Percentiles rank a stretch among this genome's conserved stretches.
Conservation (phyloP, 2,797 vertebrate species). For the Podarcis siculus region DNA sequence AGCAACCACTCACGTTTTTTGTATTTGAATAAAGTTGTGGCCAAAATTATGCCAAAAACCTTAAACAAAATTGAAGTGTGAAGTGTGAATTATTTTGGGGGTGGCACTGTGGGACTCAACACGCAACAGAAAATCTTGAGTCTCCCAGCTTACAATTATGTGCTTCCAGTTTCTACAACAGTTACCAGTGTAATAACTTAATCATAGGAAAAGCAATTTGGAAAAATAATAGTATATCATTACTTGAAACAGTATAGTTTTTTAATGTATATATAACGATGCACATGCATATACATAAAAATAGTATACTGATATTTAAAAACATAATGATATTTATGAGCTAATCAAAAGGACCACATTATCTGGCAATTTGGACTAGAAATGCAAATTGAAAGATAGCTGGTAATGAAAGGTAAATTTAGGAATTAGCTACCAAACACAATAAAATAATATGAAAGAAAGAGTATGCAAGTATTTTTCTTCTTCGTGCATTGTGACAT, state of each 20-base stretch:
- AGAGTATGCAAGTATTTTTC: neutral
- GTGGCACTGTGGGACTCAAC: no score
- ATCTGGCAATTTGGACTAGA: constrained; percentile 42
- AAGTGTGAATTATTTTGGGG: no score
- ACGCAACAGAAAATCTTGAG: neutral
- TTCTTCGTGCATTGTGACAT: constrained; percentile 1
- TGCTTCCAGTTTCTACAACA: constrained; percentile 44
- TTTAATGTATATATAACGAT: neutral
- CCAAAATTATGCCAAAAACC: no score
- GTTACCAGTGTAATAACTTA: constrained; percentile 41
- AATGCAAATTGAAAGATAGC: constrained; percentile 9
- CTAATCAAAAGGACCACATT: neutral
- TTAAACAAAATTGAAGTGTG: no score
- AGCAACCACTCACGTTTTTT: no score
- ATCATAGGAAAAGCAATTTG: constrained; percentile 56
- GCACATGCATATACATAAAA: constrained; percentile 36
- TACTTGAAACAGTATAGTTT: constrained; percentile 39
- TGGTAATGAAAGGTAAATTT: neutral
- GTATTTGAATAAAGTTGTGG: no score
- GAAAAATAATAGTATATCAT: constrained; percentile 51
- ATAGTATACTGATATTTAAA: constrained; percentile 38
- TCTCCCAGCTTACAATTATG: neutral
- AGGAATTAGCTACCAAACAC: constrained; percentile 8
- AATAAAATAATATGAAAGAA: neutral
- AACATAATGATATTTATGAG: constrained; percentile 36